Evolutionary conservation across 2,888 invertebrate genomes (phyloP), one percentile per base, ranked within the genome.

Genomic region (Amphipoea oculea): DNA sequence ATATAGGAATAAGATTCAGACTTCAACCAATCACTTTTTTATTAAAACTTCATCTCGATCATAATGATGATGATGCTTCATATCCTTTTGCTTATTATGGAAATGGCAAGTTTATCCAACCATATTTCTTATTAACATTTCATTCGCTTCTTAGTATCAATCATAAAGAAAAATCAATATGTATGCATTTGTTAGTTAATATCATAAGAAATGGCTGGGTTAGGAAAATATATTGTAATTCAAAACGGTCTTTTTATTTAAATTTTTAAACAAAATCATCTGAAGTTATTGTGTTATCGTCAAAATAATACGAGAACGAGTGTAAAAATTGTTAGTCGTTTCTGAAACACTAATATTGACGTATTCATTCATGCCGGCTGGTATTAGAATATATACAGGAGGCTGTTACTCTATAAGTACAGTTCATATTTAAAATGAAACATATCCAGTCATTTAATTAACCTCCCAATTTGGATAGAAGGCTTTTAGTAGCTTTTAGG

Each of bases 1-100:
- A 71, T 82, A 85, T 79, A 81, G 80, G 73, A 86, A 89, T 91
- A 89, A 89, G 82, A 89, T 67, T 85, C 81, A 86, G 69, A 83
- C 75, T 88, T 75, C 79, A 57, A 86, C 84, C 86, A 87, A 85
- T 87, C 82, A 85, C 71, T 79, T 81, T 78, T 85, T 75, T 78
- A 79, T 83, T 69, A 74, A 87, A 78, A 81, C 78, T 78, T 74
- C 78, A 75, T 82, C 73, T 79, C 68, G 68, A 72, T 76, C 68
- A 72, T 89, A 71, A 82, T 80, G 78, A 80, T 83, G 76, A 82
- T 86, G 89, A 83, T 74, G 79, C 71, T 81, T 81, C 70, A 85
- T 75, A 87, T 86, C 80, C 84, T 85, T 86, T 76, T 80, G 57
- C 75, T 81, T 72, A 79, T 85, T 81, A 81, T 84, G 82, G 81